Evolutionary conservation across 2,113 vertebrate species (phyloP).

Genomic region (Microcebus tavaratra): DNA sequence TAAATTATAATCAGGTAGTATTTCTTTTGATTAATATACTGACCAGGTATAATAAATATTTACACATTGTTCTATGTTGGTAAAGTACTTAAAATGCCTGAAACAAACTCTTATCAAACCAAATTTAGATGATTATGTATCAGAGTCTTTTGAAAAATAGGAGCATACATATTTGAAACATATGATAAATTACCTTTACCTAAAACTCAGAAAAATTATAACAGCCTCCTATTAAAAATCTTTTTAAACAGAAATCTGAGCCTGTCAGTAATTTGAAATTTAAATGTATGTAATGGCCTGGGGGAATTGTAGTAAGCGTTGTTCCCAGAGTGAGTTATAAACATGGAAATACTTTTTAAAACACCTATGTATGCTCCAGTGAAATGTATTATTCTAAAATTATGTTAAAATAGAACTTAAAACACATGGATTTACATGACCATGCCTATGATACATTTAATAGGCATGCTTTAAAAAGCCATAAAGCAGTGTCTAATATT

Average conservation of each 20-base stretch:
- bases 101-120: constrained; percentile 61
- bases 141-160: constrained; percentile 36
- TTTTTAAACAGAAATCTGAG: constrained; percentile 73
- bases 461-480: constrained; percentile 50
- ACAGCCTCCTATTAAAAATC: constrained; percentile 4
- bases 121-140: constrained; percentile 27
- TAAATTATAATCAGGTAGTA: constrained; percentile 45
- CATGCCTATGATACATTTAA: constrained; percentile 22
- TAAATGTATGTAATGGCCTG: constrained; percentile 73
- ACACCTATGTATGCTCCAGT: constrained; percentile 39
- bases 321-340: constrained; percentile 56
- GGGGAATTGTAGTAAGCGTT: constrained; percentile 66
- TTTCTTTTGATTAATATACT: constrained; percentile 48
- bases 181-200: constrained; percentile 67
- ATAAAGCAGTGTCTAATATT: constrained; percentile 26
- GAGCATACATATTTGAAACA: constrained; percentile 60
- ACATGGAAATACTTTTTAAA: constrained; percentile 73
- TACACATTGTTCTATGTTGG: constrained; percentile 51
- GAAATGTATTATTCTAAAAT: constrained; percentile 63
- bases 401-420: constrained; percentile 56
- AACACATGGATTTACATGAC: neutral
- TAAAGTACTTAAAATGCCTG: constrained; percentile 52
- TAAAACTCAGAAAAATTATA: constrained; percentile 54
- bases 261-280: constrained; percentile 76
- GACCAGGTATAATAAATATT: constrained; percentile 23